These are phyloP conservation scores for Cantharis rustica DNA, from an alignment of 2,888 invertebrate genomes.

Conservation along the genomic window DNA sequence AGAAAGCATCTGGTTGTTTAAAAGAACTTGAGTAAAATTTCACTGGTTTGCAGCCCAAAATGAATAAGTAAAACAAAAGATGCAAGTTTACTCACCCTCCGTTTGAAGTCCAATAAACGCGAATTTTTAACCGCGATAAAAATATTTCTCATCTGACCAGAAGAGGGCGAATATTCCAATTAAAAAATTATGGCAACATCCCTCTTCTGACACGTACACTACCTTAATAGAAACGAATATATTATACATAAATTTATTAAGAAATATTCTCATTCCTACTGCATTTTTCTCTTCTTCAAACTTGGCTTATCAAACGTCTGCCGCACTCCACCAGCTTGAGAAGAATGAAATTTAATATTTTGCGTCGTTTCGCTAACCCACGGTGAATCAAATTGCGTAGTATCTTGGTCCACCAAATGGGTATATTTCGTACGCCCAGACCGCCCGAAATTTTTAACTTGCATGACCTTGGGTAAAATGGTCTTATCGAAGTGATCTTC, in stretches of 20 bases:
- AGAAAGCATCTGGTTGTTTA: no score
- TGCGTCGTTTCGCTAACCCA: conserved; percentile 93
- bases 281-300: conserved; percentile 61
- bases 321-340: conserved; percentile 91
- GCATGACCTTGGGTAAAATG: conserved; percentile 98
- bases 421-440: conserved; percentile 99
- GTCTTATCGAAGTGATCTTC: conserved; percentile 99
- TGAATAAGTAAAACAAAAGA: neutral
- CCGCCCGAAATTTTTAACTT: conserved; percentile 99
- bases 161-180: neutral
- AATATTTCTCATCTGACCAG: neutral
- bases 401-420: conserved; percentile 98
- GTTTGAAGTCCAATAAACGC: neutral
- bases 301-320: conserved; percentile 91
- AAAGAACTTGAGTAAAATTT: no score
- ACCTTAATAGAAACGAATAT: neutral
- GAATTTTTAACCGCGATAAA: neutral
- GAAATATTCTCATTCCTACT: conserved; percentile 19
- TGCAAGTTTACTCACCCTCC: neutral
- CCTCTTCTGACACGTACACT: neutral
- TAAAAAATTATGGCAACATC: neutral
- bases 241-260: neutral
- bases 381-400: conserved; percentile 96
- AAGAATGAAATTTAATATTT: conserved; percentile 84
- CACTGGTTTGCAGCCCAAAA: no score